These are phyloP conservation scores for Dorcus hopei DNA, from an alignment of 2,888 invertebrate species.

Conservation along the genomic window DNA sequence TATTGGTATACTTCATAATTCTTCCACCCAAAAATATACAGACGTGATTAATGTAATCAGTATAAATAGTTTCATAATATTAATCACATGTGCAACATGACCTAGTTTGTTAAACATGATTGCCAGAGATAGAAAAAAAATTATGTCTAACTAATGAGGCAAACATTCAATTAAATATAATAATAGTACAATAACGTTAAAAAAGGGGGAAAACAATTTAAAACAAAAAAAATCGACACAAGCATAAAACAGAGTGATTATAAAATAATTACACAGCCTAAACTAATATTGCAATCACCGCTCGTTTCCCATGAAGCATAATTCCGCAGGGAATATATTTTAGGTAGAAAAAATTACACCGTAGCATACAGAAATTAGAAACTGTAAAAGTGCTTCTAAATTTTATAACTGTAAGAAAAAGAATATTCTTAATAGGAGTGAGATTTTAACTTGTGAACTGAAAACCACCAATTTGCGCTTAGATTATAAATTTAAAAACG, in stretches of 20 bases:
- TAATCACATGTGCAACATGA: conserved; percentile 56
- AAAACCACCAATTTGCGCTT: no score
- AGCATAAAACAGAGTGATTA: conserved; percentile 15
- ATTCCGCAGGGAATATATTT: not conserved
- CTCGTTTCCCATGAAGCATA: conserved; percentile 6
- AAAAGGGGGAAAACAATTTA: conserved; percentile 8
- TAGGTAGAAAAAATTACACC: no score
- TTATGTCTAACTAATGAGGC: conserved; percentile 17
- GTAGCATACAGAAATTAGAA: no score
- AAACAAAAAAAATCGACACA: conserved; percentile 1
- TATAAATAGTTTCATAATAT: conserved; percentile 47
- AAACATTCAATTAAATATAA: conserved; percentile 25
- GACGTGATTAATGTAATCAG: conserved; percentile 57
- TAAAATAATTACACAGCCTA: conserved; percentile 36
- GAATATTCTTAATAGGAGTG: no score
- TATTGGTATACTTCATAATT: conserved; percentile 43
- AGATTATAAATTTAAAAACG: no score
- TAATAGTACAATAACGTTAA: conserved; percentile 16
- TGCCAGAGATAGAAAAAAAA: conserved; percentile 42
- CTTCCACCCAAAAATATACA: conserved; percentile 52
- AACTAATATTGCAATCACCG: conserved; percentile 31
- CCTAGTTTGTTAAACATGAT: conserved; percentile 40
- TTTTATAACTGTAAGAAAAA: no score
- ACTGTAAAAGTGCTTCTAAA: no score
- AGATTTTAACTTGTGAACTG: no score